A percentile compares a stretch with the other conserved stretches of the same genome.
Conservation (phyloP, 2,797 vertebrate species). For the Rousettus madagascariensis region DNA sequence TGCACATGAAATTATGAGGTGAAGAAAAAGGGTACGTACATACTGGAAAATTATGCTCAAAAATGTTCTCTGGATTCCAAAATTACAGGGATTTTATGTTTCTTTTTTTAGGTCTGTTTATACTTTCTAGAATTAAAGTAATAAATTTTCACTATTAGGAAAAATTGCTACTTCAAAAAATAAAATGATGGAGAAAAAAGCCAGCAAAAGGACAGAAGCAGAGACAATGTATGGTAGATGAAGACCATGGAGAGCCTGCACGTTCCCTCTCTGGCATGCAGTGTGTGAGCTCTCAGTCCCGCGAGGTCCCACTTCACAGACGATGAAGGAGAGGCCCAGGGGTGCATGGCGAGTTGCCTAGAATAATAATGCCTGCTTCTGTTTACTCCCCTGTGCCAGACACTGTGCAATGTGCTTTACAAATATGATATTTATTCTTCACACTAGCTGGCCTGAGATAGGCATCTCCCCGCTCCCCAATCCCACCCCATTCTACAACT, state of each 20-base stretch:
- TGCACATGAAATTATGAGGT: neutral
- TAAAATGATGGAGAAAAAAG: neutral
- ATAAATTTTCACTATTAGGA: neutral
- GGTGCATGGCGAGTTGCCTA: neutral
- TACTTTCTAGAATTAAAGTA: neutral
- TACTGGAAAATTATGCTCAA: neutral
- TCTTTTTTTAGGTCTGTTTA: neutral
- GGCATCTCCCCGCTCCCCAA: accelerated
- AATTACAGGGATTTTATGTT: neutral
- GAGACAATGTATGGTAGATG: neutral
- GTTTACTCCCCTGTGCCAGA: neutral
- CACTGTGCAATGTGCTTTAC: neutral
- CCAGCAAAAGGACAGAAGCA: neutral
- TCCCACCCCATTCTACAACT: neutral
- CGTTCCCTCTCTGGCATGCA: neutral
- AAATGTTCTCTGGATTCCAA: neutral
- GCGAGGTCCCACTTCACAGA: neutral
- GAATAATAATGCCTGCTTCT: neutral
- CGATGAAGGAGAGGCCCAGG: neutral
- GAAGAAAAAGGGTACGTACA: neutral
- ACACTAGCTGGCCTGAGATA: neutral
- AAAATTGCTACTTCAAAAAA: neutral
- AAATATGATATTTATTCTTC: neutral
- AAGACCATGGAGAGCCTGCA: neutral
- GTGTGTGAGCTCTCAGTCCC: accelerated